phyloP scores from a whole-genome alignment of 2,113 vertebrate genomes.

The Atrichornis clamosus region DNA sequence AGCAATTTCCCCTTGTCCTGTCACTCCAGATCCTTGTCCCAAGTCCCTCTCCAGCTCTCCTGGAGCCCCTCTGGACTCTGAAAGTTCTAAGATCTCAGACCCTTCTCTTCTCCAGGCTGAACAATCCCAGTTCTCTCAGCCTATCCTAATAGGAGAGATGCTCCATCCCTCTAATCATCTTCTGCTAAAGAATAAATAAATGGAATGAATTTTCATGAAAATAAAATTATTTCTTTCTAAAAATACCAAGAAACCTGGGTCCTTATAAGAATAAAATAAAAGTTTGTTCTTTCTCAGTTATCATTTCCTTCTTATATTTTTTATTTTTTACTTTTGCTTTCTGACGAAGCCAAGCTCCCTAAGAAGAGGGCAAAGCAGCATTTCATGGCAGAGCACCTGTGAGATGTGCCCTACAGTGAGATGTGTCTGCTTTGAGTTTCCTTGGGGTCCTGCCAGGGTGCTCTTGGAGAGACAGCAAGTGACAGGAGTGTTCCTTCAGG shows the following conservation, averaged over 20 bases:
- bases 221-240: background rate
- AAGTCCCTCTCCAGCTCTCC: background rate
- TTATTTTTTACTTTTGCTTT: background rate
- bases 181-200: background rate
- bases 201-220: background rate
- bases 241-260: background rate
- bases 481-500: background rate
- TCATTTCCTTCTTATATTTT: background rate
- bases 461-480: background rate
- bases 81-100: background rate
- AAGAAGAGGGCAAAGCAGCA: background rate
- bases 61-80: background rate
- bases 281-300: background rate
- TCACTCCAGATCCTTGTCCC: background rate
- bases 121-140: background rate
- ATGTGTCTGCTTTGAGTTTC: background rate
- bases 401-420: background rate
- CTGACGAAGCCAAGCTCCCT: background rate
- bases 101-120: background rate
- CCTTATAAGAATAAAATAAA: background rate
- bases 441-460: background rate
- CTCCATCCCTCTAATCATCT: background rate
- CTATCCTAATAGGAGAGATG: background rate
- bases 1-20: rapidly evolving
- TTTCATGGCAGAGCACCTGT: background rate